phyloP scores from a whole-genome alignment of 1,140 invertebrate genomes.

The Heliothis virescens region DNA sequence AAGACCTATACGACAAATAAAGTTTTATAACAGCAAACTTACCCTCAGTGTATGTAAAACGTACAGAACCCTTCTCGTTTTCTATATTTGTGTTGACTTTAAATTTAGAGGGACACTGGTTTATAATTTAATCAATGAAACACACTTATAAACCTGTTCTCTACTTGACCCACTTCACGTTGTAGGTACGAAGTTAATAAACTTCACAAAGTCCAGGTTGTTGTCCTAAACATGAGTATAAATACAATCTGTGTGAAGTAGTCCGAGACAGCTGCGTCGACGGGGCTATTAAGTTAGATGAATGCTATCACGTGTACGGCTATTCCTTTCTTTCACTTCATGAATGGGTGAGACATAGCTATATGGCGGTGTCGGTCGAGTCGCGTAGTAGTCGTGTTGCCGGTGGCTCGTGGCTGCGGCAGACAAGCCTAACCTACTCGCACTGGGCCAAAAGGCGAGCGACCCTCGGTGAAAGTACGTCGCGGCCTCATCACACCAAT shows the following conservation, averaged over 20 bases:
- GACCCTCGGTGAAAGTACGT: conserved; percentile 81
- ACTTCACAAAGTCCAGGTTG: conserved; percentile 65
- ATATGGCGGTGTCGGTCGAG: not conserved
- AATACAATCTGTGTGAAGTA: conserved; percentile 79
- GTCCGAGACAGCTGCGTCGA: conserved; percentile 61
- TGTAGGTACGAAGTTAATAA: conserved; percentile 22
- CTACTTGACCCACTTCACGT: conserved; percentile 24
- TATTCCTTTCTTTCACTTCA: conserved; percentile 69
- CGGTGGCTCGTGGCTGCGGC: conserved; percentile 54
- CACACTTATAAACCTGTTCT: conserved; percentile 24
- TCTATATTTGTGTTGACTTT: not conserved
- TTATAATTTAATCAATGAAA: conserved; percentile 29
- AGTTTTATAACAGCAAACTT: too few species aligned
- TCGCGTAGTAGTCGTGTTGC: conserved; percentile 51
- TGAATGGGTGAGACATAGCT: conserved; percentile 48
- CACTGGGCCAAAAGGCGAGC: conserved; percentile 71
- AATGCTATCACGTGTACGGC: conserved; percentile 47
- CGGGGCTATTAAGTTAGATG: conserved; percentile 29
- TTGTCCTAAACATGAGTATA: conserved; percentile 73
- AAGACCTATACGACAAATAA: too few species aligned
- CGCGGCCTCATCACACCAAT: conserved; percentile 64
- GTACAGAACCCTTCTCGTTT: conserved; percentile 13
- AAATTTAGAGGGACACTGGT: conserved; percentile 6
- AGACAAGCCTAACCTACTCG: conserved; percentile 59
- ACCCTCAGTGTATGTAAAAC: not conserved